These are phyloP conservation scores for Pterocles burchelli DNA, from an alignment of 2,113 vertebrate species.

Conservation along the genomic window DNA sequence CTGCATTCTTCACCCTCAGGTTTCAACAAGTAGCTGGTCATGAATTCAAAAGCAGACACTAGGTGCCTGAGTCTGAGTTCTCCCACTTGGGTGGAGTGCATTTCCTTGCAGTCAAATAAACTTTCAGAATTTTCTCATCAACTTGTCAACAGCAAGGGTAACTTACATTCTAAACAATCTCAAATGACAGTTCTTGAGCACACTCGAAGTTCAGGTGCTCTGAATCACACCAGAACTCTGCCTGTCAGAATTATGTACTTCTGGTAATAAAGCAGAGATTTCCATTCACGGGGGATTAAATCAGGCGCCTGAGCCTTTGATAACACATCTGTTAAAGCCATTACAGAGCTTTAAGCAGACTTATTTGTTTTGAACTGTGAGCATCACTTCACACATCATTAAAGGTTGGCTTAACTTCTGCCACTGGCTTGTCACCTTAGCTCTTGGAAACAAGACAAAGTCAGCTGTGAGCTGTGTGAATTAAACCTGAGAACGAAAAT, in stretches of 20 bases:
- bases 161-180: not conserved
- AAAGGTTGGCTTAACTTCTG: not conserved
- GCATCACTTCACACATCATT: not conserved
- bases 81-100: constrained; percentile 7
- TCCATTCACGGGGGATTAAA: not conserved
- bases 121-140: constrained; percentile 10
- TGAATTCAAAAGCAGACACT: not conserved
- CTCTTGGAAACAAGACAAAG: not conserved
- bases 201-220: not conserved
- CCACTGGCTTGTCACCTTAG: not conserved
- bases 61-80: not conserved
- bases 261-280: not conserved
- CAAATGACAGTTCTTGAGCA: not conserved
- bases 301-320: not conserved
- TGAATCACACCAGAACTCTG: not conserved
- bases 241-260: not conserved
- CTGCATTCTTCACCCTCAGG: constrained; percentile 44
- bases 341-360: not conserved
- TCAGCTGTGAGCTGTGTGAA: not conserved
- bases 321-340: not conserved
- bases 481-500: fast-evolving
- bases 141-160: not conserved
- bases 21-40: constrained; percentile 34
- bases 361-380: not conserved
- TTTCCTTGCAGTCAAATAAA: constrained; percentile 36